Base-by-base conservation (phyloP, 2,888 invertebrate species). In the Allygus modestus region DNA sequence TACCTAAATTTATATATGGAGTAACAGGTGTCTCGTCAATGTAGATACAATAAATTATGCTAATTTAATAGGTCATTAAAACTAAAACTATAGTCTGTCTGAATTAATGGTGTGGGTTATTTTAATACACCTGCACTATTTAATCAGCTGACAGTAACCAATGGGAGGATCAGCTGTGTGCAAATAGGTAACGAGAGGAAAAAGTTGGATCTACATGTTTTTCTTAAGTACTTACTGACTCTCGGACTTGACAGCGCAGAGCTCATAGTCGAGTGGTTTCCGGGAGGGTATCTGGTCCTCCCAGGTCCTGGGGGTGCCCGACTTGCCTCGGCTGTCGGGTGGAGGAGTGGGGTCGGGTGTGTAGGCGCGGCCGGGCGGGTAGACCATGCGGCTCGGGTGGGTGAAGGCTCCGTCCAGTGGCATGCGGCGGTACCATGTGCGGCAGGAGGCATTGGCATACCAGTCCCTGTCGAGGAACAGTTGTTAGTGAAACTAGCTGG, bases 371-470 rank as follows among this genome's bases (percentile, higher is more conserved):
- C 96, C 96, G 0, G 97, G 97, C 83, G 97, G 97, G 91, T 98
- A 98, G 1, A 98, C 96, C 97, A 98, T 98, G 90, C 94, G 95
- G 79, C 97, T 97, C n/a, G 97, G 97, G 90, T 98, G 97, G 33
- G 95, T 96, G 91, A 96, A 97, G 81, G 97, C 97, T 82, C 96
- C 96, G 89, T 94, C 94, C 43, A 98, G 92, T 75, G 96, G 95
- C 28, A 96, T 94, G 79, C 97, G 94, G 2, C 98, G 93, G 92
- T 95, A 97, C 94, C 97, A 97, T 81, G 93, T 95, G 89, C 95
- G 94, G 90, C 97, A 98, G 0, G 96, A 95, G 0, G 97, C 96
- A 90, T 97, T 97, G 89, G 94, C 94, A 89, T 96, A 97, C 97
- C 97, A 97, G 89, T 97, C 96, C 89, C 96, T 95, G 89, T 87